Evolutionary conservation across 2,797 vertebrate genomes (phyloP).

Genomic region (Acomys russatus): DNA sequence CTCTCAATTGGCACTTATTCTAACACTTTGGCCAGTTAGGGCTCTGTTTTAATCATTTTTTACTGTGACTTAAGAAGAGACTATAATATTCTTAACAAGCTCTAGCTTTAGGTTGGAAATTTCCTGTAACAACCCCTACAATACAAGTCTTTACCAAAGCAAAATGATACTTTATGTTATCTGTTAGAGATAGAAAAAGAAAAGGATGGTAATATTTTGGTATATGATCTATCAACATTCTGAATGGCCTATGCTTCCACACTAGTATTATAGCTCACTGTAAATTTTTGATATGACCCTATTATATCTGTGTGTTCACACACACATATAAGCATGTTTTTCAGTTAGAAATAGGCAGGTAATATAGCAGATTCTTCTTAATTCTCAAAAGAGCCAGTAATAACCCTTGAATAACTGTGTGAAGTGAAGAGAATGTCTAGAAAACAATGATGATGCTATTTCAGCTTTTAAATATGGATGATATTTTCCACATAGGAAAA

Average conservation of each 20-base stretch:
- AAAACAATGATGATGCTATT: slow-evolving; percentile 38
- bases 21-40: background rate
- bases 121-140: background rate
- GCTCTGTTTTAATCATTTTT: background rate
- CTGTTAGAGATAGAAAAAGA: background rate
- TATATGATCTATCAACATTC: background rate
- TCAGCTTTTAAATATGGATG: slow-evolving; percentile 46
- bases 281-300: slow-evolving; percentile 1
- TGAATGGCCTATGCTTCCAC: background rate
- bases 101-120: slow-evolving; percentile 11
- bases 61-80: background rate
- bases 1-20: background rate
- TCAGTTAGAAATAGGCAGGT: slow-evolving; percentile 27
- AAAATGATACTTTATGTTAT: background rate
- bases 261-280: background rate
- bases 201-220: slow-evolving; percentile 30
- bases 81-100: background rate
- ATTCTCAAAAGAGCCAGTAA: background rate
- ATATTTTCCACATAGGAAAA: slow-evolving; percentile 23
- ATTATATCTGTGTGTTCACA: background rate
- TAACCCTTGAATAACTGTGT: slow-evolving; percentile 22
- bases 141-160: background rate
- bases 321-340: background rate
- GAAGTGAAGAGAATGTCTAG: slow-evolving; percentile 39
- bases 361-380: slow-evolving; percentile 23